A percentile compares a stretch with the other conserved stretches of the same genome.
Evolutionary conservation across 2,113 vertebrate genomes (phyloP).

Genomic region (Oceanites oceanicus): DNA sequence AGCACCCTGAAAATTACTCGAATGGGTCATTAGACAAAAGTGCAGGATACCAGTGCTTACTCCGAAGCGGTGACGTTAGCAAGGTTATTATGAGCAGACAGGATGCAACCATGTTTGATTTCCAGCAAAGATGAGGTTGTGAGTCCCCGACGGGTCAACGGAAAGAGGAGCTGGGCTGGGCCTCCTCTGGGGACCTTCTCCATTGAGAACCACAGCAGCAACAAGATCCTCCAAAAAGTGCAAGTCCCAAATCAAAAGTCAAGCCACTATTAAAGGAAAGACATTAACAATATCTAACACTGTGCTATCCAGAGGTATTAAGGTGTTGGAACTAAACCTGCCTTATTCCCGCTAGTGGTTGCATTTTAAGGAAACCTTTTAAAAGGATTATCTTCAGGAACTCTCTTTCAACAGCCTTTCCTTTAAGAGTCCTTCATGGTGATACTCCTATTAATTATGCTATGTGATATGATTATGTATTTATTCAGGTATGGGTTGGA

Average conservation of each 20-base stretch:
- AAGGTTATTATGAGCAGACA: neutral
- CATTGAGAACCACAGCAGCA: neutral
- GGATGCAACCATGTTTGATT: neutral
- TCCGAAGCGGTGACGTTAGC: neutral
- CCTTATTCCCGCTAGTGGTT: neutral
- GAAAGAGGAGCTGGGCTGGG: neutral
- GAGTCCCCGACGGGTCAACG: neutral
- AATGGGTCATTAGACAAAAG: neutral
- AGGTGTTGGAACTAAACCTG: conserved; percentile 39
- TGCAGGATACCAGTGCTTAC: neutral
- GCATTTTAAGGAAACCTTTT: conserved; percentile 44
- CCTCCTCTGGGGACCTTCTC: neutral
- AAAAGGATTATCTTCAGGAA: conserved; percentile 53
- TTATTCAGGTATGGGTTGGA: neutral
- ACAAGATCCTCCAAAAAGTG: neutral
- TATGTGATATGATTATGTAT: conserved; percentile 15
- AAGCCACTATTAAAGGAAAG: conserved; percentile 1
- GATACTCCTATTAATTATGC: conserved; percentile 11
- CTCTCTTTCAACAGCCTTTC: conserved; percentile 37
- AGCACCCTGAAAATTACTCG: conserved; percentile 30
- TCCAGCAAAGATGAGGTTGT: neutral
- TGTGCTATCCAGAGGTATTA: neutral
- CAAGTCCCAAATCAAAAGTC: conserved; percentile 6
- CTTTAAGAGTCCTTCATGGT: conserved; percentile 34
- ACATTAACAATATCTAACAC: neutral